Conservation (phyloP, 2,888 invertebrate species). For the Philopedon plagiatum region DNA sequence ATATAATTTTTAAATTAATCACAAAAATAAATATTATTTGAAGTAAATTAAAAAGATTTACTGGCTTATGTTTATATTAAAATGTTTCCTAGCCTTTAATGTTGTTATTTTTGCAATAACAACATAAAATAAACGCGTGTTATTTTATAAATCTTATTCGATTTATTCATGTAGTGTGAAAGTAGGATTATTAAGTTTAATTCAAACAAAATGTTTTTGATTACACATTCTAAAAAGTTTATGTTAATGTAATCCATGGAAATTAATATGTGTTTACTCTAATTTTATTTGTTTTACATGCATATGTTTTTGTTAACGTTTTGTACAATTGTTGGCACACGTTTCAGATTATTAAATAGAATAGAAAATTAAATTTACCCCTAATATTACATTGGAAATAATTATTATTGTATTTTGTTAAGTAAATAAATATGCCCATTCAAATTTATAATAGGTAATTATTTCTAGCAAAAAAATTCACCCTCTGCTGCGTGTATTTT, state of each 20-base stretch:
- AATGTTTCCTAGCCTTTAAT: conserved; percentile 36
- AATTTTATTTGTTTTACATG: conserved; percentile 55
- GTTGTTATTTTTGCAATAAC: conserved; percentile 36
- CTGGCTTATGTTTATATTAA: conserved; percentile 27
- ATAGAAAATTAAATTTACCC: conserved; percentile 54
- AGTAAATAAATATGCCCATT: conserved; percentile 50
- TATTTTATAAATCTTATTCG: conserved; percentile 41
- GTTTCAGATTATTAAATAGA: conserved; percentile 55
- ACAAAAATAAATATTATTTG: conserved; percentile 35
- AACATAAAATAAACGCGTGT: conserved; percentile 33
- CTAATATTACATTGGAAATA: conserved; percentile 53
- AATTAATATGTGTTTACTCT: conserved; percentile 55
- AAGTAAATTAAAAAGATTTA: conserved; percentile 41
- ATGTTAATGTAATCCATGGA: conserved; percentile 52
- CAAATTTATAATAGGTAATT: conserved; percentile 50
- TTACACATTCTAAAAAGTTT: conserved; percentile 50
- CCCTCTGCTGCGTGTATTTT: conserved; percentile 41
- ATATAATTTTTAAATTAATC: conserved; percentile 23
- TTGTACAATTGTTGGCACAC: conserved; percentile 56
- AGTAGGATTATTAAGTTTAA: conserved; percentile 49
- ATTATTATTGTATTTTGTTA: conserved; percentile 54
- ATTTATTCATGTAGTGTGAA: conserved; percentile 42
- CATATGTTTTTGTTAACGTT: conserved; percentile 56
- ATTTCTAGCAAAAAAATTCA: conserved; percentile 44
- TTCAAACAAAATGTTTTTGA: conserved; percentile 51